Evolutionary conservation across 2,797 vertebrate genomes (phyloP).

Genomic region (Galaxias olidus): DNA sequence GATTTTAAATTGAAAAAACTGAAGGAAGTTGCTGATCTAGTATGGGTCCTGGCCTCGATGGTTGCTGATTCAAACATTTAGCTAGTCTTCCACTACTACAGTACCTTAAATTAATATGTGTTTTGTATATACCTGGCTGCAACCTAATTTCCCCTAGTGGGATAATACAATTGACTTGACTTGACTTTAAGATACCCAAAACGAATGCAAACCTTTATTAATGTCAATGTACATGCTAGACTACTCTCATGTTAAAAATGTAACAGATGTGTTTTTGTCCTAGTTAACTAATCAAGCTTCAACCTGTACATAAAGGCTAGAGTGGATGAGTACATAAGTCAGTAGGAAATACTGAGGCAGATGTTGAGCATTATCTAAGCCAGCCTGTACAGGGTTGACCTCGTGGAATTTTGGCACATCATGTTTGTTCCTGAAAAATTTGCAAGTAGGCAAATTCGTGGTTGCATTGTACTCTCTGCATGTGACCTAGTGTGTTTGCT

Average conservation of each 20-base stretch:
- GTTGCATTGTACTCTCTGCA: slow-evolving; percentile 15
- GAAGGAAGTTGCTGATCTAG: too few species aligned
- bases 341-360: slow-evolving; percentile 48
- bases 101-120: too few species aligned
- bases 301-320: slow-evolving; percentile 61
- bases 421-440: neutral
- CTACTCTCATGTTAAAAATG: neutral
- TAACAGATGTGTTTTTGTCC: slow-evolving; percentile 38
- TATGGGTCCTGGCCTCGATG: too few species aligned
- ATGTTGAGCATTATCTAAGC: slow-evolving; percentile 49
- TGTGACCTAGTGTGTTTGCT: slow-evolving; percentile 10
- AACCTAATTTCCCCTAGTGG: too few species aligned
- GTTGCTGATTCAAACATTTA: too few species aligned
- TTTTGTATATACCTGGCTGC: too few species aligned
- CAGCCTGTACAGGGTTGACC: neutral
- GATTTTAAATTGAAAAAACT: too few species aligned
- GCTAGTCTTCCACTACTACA: too few species aligned
- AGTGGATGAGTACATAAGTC: slow-evolving; percentile 62
- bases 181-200: too few species aligned
- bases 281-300: slow-evolving; percentile 66
- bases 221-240: too few species aligned
- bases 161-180: too few species aligned
- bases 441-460: slow-evolving; percentile 1
- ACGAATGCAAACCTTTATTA: too few species aligned
- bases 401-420: neutral